A percentile compares a stretch with the other conserved stretches of the same genome.
phyloP scores from a whole-genome alignment of 2,113 vertebrate species.

The Xiphophorus maculatus region DNA sequence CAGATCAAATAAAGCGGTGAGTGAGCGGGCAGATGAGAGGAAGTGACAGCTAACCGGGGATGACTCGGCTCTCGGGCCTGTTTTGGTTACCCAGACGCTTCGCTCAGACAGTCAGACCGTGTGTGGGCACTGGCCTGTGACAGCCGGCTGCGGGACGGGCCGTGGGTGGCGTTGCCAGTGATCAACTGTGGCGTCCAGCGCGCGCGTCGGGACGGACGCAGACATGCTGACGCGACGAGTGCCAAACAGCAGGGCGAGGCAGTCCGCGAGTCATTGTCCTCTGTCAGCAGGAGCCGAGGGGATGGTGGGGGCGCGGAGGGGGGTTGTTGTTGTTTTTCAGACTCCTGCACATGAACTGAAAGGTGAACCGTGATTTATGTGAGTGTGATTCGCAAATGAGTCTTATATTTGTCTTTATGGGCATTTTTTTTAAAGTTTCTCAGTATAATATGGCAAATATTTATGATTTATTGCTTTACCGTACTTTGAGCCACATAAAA shows the following conservation, averaged over 20 bases:
- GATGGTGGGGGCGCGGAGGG: too few species aligned
- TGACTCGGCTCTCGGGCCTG: conserved; percentile 59
- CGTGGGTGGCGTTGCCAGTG: conserved; percentile 44
- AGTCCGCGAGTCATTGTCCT: conserved; percentile 43
- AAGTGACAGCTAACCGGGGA: conserved; percentile 47
- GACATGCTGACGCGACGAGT: conserved; percentile 54
- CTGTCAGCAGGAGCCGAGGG: conserved; percentile 43
- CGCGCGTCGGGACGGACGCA: neutral
- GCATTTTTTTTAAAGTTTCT: neutral
- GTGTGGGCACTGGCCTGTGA: conserved; percentile 14
- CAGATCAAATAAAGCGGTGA: conserved; percentile 17
- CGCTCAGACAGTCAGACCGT: conserved; percentile 62
- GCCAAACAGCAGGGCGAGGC: conserved; percentile 34
- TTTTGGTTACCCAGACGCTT: conserved; percentile 49
- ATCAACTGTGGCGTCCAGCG: conserved; percentile 40
- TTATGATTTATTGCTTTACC: too few species aligned
- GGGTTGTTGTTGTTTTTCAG: neutral
- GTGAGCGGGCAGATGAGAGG: conserved; percentile 9
- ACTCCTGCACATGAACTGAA: neutral
- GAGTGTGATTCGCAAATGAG: too few species aligned
- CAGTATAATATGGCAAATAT: neutral
- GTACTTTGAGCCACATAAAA: too few species aligned
- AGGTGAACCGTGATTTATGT: neutral
- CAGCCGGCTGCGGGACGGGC: conserved; percentile 52
- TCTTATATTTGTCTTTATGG: neutral